A percentile compares a stretch with the other conserved stretches of the same genome.
Evolutionary conservation across 2,888 invertebrate genomes (phyloP).

Genomic region (Nesidiocoris tenuis): DNA sequence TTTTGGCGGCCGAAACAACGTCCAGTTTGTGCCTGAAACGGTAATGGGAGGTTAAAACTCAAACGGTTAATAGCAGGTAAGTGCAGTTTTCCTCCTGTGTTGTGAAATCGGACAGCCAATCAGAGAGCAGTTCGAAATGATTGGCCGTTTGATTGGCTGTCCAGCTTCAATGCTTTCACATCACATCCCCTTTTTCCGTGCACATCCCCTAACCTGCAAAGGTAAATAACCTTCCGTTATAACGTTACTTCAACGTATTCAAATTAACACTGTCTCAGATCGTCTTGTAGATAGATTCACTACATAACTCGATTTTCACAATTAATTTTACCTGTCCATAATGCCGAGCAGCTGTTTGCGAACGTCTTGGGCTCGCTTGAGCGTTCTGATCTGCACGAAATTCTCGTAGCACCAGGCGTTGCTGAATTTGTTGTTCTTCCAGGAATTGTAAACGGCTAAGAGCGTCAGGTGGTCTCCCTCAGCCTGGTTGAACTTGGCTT

Average conservation of each 20-base stretch:
- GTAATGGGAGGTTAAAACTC: too few relatives aligned
- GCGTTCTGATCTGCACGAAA: conserved; percentile 94
- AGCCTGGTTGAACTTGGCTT: conserved; percentile 97
- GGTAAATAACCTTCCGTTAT: too few relatives aligned
- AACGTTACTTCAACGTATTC: too few relatives aligned
- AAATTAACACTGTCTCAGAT: neutral
- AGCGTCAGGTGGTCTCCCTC: conserved; percentile 98
- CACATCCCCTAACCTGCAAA: too few relatives aligned
- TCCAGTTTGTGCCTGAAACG: conserved; percentile 85
- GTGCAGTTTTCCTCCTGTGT: too few relatives aligned
- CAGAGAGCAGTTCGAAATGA: too few relatives aligned
- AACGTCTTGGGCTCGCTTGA: conserved; percentile 97
- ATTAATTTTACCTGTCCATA: conserved; percentile 94
- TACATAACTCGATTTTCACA: too few relatives aligned
- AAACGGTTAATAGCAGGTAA: too few relatives aligned
- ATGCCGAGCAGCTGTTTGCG: conserved; percentile 95
- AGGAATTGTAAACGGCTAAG: conserved; percentile 97
- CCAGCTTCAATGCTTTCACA: too few relatives aligned
- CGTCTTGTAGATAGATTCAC: neutral
- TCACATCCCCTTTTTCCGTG: too few relatives aligned
- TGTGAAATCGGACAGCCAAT: too few relatives aligned
- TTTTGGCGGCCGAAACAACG: conserved; percentile 94
- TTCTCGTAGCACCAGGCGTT: conserved; percentile 99
- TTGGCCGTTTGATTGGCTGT: too few relatives aligned
- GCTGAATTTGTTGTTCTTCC: conserved; percentile 98